Conservation (phyloP, 2,888 invertebrate species). For the Acrobasis repandana region DNA sequence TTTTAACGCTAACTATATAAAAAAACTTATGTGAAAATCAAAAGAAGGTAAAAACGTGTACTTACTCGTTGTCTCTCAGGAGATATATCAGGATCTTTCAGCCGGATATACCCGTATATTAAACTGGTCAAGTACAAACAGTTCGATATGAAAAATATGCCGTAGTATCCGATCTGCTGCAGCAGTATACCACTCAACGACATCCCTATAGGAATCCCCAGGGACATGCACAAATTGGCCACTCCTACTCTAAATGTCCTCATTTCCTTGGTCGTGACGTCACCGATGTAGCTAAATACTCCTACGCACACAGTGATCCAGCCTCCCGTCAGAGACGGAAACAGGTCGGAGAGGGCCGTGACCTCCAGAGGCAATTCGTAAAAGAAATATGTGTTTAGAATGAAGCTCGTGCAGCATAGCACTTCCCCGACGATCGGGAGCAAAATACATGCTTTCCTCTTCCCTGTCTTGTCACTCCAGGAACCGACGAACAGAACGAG, state of each 20-base stretch:
- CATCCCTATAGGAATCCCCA: constrained; percentile 84
- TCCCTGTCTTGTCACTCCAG: constrained; percentile 84
- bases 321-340: constrained; percentile 81
- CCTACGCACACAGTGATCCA: constrained; percentile 84
- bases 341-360: constrained; percentile 80
- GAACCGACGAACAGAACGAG: constrained; percentile 84
- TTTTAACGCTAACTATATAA: too few species aligned
- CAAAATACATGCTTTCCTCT: constrained; percentile 83
- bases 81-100: constrained; percentile 72
- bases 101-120: constrained; percentile 73
- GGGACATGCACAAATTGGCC: constrained; percentile 83
- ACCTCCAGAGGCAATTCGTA: constrained; percentile 82
- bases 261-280: constrained; percentile 82
- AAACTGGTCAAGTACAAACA: constrained; percentile 78
- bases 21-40: background rate
- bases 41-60: constrained; percentile 21
- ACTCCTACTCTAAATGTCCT: constrained; percentile 85
- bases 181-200: constrained; percentile 81
- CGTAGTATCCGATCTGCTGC: constrained; percentile 77
- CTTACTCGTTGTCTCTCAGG: constrained; percentile 70
- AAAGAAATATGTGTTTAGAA: constrained; percentile 82
- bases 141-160: constrained; percentile 76
- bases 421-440: constrained; percentile 82
- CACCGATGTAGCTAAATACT: constrained; percentile 85
- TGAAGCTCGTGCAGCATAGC: constrained; percentile 74